Evolutionary conservation across 2,888 invertebrate genomes (phyloP).

Genomic region (Drosophila sordidapex): DNA sequence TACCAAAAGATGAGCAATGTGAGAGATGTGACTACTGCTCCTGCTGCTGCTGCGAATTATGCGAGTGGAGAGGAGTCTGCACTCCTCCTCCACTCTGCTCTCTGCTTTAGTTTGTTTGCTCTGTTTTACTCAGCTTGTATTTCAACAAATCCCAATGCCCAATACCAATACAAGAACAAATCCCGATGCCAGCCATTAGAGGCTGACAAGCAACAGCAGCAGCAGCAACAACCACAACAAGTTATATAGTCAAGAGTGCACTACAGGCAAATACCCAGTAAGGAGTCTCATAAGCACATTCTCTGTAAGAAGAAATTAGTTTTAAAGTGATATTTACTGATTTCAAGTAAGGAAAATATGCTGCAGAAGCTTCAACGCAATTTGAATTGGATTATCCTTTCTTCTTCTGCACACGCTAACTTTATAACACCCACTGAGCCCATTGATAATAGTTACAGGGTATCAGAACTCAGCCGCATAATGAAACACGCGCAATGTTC

Average conservation of each 20-base stretch:
- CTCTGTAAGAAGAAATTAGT: neutral
- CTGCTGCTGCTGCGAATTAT: neutral
- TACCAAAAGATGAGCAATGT: constrained; percentile 45
- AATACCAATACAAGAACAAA: constrained; percentile 23
- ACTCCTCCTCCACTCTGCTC: neutral
- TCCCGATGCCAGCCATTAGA: constrained; percentile 61
- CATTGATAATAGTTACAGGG: neutral
- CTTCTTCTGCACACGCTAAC: neutral
- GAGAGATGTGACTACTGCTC: constrained; percentile 5
- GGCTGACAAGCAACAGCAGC: constrained; percentile 53
- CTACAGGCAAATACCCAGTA: neutral
- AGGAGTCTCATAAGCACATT: neutral
- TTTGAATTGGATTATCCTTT: neutral
- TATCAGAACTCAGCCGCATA: constrained; percentile 55
- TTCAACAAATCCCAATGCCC: constrained; percentile 50
- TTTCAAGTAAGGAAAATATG: neutral
- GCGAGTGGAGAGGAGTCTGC: neutral
- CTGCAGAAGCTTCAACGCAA: neutral
- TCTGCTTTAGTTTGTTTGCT: constrained; percentile 11
- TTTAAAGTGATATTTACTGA: neutral
- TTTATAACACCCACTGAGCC: neutral
- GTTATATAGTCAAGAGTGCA: neutral
- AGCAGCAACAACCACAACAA: constrained; percentile 1
- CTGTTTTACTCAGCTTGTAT: constrained; percentile 58
- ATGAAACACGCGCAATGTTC: constrained; percentile 70